Base-by-base conservation (phyloP, 2,797 vertebrate genomes). In the Microtus californicus region DNA sequence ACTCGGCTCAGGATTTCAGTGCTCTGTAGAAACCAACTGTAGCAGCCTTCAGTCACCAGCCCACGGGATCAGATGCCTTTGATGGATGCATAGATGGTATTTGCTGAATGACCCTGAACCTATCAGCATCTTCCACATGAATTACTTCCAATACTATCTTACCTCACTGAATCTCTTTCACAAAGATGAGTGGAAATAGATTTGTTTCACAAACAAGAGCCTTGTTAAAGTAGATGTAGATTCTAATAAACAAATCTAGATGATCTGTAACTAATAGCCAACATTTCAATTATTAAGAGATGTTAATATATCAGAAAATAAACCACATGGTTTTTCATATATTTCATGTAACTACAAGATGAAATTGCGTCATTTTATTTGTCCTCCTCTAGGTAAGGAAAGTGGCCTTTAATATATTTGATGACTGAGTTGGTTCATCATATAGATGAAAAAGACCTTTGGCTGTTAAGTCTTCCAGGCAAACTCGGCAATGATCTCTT, bases 111-210 rank as follows among this genome's bases (percentile, higher is more conserved):
- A 80, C 0, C 3, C 27, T 76, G 15, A 77, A 29, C 29, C n/a
- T 76, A 82, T n/a, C 56, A 91, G 48, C 17, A 48, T 45, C 23
- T 95, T 95, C 96, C 77, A 96, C 90, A 71, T 82, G 56, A 81
- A 90, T 85, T 80, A 82, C 40, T 29, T 7, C 15, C 43, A 90
- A 61, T 5, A 14, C 1, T 51, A 74, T 56, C 17, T 80, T n/a
- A 89, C n/a, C 89, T 77, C 3, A 93, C n/a, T 88, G 82, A 67
- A 77, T 79, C 90, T 90, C 31, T 14, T 69, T 89, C n/a, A 87
- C 9, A 92, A 82, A 92, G 85, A 65, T 65, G 21, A 93, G 2
- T 59, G 93, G 48, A 83, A 93, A 92, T 92, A 94, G 43, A 87
- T 92, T 94, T 83, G 11, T 37, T 80, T 79, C 15, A 87, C 90